Base-by-base conservation (phyloP, 1,140 invertebrate genomes). In the Drosophila serrata region DNA sequence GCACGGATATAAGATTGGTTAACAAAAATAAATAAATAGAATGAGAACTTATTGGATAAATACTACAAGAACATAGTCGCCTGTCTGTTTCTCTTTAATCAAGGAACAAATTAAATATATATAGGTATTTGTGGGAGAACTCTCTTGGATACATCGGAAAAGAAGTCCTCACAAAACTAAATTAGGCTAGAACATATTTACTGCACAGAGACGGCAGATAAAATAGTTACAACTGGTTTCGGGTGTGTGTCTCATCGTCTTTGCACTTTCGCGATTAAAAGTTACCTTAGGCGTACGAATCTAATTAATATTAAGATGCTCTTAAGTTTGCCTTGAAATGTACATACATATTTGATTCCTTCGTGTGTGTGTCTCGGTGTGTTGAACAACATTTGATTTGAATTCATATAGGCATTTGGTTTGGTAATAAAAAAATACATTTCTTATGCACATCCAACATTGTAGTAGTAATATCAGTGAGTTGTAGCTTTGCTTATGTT, bases 91-190 rank as follows among this genome's bases (percentile, higher is more conserved):
- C 53, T 72, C 43, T 27, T 59, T 67, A 75, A 61, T 62, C 77
- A 85, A 87, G 82, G 84, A 87, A 87, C 82, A 87, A 84, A 88
- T 82, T 70, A 86, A 37, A 53, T 82, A 86, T 75, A 61, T 65
- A 74, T 82, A 75, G 37, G 58, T 69, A 75, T 67, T 51, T 70
- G 45, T 49, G 53, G 64, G 64, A 56, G 43, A 69, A 55, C 46
- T 55, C 60, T 59, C 33, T 37, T 19, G 40, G n/a, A 37, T 29
- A 15, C 35, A 40, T 49, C 49, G 19, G 6, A 69, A 35, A 6
- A 15, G 27, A 35, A 11, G 27, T 70, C 19, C 33, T 45, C 39
- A n/a, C 49, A 58, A 19, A 22, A 40, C 35, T 55, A 62, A 74
- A 74, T 74, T 74, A 74, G 39, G 40, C 70, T 74, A 74, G 22